phyloP scores from a whole-genome alignment of 2,888 invertebrate species.

The Erannis defoliaria region DNA sequence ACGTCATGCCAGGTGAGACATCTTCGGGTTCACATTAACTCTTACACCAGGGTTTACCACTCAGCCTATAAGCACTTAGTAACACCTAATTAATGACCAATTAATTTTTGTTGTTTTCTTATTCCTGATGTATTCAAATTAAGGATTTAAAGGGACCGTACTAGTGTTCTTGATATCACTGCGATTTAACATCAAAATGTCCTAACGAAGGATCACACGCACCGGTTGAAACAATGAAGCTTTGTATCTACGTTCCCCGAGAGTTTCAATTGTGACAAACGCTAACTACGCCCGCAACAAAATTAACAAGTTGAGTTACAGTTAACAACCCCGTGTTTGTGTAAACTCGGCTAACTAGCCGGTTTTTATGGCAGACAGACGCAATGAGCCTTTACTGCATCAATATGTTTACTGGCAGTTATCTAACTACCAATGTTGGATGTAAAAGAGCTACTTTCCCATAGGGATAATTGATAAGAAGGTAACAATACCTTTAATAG shows the following conservation, averaged over 20 bases:
- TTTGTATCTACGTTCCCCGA: slow-evolving; percentile 46
- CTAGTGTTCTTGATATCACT: neutral
- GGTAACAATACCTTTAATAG: too few species aligned
- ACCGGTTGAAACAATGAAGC: slow-evolving; percentile 43
- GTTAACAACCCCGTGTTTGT: slow-evolving; percentile 79
- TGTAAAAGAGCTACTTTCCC: too few species aligned
- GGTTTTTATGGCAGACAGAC: slow-evolving; percentile 66
- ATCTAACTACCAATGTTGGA: slow-evolving; percentile 1
- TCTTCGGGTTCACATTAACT: too few species aligned
- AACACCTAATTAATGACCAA: too few species aligned
- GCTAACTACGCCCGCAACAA: slow-evolving; percentile 65
- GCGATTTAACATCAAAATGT: neutral
- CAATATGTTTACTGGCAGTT: slow-evolving; percentile 8
- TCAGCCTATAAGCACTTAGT: too few species aligned
- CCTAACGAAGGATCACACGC: slow-evolving; percentile 12
- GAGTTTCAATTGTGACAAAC: slow-evolving; percentile 72
- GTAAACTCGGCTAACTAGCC: slow-evolving; percentile 80
- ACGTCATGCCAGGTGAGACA: too few species aligned
- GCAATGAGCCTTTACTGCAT: slow-evolving; percentile 47
- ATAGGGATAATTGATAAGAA: too few species aligned
- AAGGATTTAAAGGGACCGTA: neutral
- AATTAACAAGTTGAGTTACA: slow-evolving; percentile 82
- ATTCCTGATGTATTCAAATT: neutral
- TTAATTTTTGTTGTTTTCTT: neutral
- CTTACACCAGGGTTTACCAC: too few species aligned